Percentiles rank a stretch among this genome's conserved stretches.
These are phyloP conservation scores for Oceanodroma tethys DNA, from an alignment of 2,113 vertebrate species.

Conservation along the genomic window DNA sequence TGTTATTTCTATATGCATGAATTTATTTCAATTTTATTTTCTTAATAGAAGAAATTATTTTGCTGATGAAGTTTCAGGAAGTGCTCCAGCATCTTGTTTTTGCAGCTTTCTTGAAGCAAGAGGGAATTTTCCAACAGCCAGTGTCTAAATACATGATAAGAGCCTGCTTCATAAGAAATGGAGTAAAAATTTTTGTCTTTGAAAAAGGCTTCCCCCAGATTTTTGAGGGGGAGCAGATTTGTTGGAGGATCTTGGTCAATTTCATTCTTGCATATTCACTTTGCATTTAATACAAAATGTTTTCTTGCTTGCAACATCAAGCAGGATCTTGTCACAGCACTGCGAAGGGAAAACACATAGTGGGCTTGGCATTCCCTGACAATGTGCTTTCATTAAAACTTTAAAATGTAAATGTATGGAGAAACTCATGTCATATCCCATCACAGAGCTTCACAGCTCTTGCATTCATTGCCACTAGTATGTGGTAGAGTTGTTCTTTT, in stretches of 20 bases:
- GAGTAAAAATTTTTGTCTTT: slow-evolving; percentile 1
- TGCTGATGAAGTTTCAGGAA: background rate
- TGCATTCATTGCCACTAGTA: background rate
- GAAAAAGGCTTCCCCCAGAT: background rate
- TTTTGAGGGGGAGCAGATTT: slow-evolving; percentile 18
- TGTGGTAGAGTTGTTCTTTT: background rate
- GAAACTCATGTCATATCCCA: slow-evolving; percentile 25
- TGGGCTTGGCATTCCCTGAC: slow-evolving; percentile 40
- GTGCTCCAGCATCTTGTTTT: background rate
- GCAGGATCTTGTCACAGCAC: slow-evolving; percentile 31
- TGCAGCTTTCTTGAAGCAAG: background rate
- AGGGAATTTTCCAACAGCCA: background rate
- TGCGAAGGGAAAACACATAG: slow-evolving; percentile 7
- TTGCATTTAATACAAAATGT: slow-evolving; percentile 51
- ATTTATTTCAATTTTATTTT: background rate
- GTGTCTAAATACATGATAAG: background rate
- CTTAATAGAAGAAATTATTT: background rate
- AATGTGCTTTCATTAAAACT: slow-evolving; percentile 53
- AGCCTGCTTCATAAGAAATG: background rate
- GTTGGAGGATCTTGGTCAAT: slow-evolving; percentile 7
- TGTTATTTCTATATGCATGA: background rate
- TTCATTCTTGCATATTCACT: slow-evolving; percentile 49
- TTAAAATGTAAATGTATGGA: slow-evolving; percentile 60
- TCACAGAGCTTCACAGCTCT: slow-evolving; percentile 16
- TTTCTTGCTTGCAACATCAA: slow-evolving; percentile 51